Percentiles rank a stretch among this genome's conserved stretches.
These are phyloP conservation scores for Stigmatopora nigra DNA, from an alignment of 2,113 vertebrate genomes.

Conservation along the genomic window DNA sequence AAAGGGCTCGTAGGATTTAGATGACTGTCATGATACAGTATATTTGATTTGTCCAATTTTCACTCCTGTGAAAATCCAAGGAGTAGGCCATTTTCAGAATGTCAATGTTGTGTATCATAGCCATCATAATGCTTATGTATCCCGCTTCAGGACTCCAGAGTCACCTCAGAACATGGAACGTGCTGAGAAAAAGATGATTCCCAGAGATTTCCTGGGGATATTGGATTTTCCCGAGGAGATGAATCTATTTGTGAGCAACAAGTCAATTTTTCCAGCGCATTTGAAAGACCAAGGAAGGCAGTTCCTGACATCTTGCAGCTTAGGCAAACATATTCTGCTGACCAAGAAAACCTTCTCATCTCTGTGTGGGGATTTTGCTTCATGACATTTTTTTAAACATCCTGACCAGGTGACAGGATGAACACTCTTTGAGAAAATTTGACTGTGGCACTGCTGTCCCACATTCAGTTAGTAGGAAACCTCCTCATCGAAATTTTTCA, in stretches of 20 bases:
- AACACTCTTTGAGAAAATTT: conserved; percentile 22
- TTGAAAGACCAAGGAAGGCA: conserved; percentile 17
- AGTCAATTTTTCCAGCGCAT: conserved; percentile 54
- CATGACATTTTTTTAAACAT: conserved; percentile 45
- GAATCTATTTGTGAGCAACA: conserved; percentile 62
- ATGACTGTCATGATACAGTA: conserved; percentile 54
- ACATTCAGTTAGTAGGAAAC: conserved; percentile 17
- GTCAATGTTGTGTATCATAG: conserved; percentile 60
- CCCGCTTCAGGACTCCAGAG: conserved; percentile 58
- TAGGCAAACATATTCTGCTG: conserved; percentile 53
- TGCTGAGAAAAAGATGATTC: conserved; percentile 57
- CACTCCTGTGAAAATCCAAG: conserved; percentile 51
- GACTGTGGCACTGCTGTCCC: conserved; percentile 10
- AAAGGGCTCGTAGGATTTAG: conserved; percentile 61
- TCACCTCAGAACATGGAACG: conserved; percentile 54
- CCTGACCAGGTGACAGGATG: conserved; percentile 27
- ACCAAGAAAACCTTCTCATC: conserved; percentile 37
- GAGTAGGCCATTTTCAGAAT: conserved; percentile 51
- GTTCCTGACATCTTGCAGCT: conserved; percentile 37
- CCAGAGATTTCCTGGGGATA: conserved; percentile 60
- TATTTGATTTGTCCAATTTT: conserved; percentile 65
- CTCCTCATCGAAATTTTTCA: too few species aligned
- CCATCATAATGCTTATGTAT: conserved; percentile 52
- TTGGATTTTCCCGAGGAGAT: conserved; percentile 61
- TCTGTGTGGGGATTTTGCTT: conserved; percentile 37